These are phyloP conservation scores for Abramis brama DNA, from an alignment of 2,113 vertebrate species.

Conservation along the genomic window DNA sequence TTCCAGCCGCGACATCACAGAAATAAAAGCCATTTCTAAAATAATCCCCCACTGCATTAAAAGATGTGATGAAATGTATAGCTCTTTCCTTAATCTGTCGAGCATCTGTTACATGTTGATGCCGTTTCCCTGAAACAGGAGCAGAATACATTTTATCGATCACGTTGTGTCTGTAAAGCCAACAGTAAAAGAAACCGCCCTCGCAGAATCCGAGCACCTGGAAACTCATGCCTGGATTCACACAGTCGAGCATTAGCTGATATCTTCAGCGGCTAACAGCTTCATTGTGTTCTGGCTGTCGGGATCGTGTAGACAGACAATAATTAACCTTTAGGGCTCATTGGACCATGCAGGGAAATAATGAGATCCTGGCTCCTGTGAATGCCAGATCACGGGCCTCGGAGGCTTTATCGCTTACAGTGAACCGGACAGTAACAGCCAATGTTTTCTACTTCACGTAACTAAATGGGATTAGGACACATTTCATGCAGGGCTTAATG, in stretches of 20 bases:
- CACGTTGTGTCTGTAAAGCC: too few relatives aligned
- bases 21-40: too few relatives aligned
- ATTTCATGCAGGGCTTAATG: neutral
- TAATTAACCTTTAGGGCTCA: slow-evolving; percentile 78
- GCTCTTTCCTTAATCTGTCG: neutral
- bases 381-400: slow-evolving; percentile 38
- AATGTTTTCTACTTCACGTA: slow-evolving; percentile 30
- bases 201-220: neutral
- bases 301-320: slow-evolving; percentile 70
- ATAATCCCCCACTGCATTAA: too few relatives aligned
- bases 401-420: slow-evolving; percentile 55
- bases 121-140: neutral
- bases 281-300: slow-evolving; percentile 67
- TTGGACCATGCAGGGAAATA: slow-evolving; percentile 72
- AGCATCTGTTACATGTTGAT: neutral
- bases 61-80: too few relatives aligned
- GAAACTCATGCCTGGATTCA: neutral
- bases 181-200: neutral
- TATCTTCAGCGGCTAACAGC: slow-evolving; percentile 47
- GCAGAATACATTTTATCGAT: too few relatives aligned
- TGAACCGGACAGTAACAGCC: slow-evolving; percentile 41
- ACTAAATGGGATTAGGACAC: neutral
- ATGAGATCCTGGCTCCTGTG: slow-evolving; percentile 66
- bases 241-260: neutral
- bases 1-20: too few relatives aligned